These are phyloP conservation scores for Parotocinclus haroldoi DNA, from an alignment of 2,797 vertebrate species.

Conservation along the genomic window DNA sequence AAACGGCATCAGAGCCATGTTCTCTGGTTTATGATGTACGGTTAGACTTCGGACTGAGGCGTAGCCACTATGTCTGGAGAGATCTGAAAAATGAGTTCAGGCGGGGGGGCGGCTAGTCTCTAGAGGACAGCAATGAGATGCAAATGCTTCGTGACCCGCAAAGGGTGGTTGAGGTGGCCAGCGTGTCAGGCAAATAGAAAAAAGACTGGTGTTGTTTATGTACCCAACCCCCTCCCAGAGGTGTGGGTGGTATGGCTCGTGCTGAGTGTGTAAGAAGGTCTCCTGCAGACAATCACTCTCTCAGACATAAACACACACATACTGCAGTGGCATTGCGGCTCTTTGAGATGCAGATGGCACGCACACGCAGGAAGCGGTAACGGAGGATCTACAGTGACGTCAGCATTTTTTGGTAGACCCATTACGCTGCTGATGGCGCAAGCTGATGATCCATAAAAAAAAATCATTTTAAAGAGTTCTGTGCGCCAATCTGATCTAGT, in stretches of 20 bases:
- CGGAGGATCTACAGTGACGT: slow-evolving; percentile 26
- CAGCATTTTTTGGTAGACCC: slow-evolving; percentile 30
- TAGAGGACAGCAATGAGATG: not conserved
- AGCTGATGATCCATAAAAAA: not conserved
- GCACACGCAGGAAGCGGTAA: slow-evolving; percentile 12
- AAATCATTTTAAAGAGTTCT: too few species aligned
- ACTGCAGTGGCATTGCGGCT: slow-evolving; percentile 22
- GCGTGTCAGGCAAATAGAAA: slow-evolving; percentile 5
- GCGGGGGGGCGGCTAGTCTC: not conserved
- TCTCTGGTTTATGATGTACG: slow-evolving; percentile 13
- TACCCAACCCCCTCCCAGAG: slow-evolving; percentile 16
- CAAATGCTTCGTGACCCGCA: slow-evolving; percentile 9
- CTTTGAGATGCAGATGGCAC: slow-evolving; percentile 31
- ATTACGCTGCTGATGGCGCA: not conserved
- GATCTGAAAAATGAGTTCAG: not conserved
- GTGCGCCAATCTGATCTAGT: too few species aligned
- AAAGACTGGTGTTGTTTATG: not conserved
- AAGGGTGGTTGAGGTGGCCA: not conserved
- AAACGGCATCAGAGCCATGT: slow-evolving; percentile 2
- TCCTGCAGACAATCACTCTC: slow-evolving; percentile 7
- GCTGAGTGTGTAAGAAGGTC: slow-evolving; percentile 17
- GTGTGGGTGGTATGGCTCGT: slow-evolving; percentile 22
- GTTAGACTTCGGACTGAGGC: slow-evolving; percentile 46
- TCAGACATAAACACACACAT: slow-evolving; percentile 17
- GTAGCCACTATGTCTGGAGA: slow-evolving; percentile 10